Percentiles rank a stretch among this genome's conserved stretches.
Evolutionary conservation across 1,140 invertebrate genomes (phyloP).

Genomic region (Drosophila serrata): DNA sequence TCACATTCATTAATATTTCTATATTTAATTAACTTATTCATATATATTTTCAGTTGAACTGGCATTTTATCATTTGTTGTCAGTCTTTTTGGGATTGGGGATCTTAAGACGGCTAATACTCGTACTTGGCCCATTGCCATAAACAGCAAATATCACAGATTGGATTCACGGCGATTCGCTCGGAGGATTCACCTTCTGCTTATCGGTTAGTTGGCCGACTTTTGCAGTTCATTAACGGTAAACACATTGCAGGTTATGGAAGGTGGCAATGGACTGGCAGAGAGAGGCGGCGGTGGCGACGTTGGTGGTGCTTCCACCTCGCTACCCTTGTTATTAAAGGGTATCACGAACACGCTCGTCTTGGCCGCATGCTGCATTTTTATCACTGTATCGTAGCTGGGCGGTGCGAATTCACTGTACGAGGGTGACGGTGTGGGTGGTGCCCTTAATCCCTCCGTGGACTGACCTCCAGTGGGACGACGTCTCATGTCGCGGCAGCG

Average conservation of each 20-base stretch:
- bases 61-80: conserved; percentile 58
- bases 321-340: conserved; percentile 60
- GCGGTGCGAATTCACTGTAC: conserved; percentile 84
- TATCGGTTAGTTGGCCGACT: conserved; percentile 51
- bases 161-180: conserved; percentile 18
- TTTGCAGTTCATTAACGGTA: conserved; percentile 76
- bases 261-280: conserved; percentile 6
- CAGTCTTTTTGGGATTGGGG: conserved; percentile 55
- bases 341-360: conserved; percentile 79
- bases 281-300: conserved; percentile 2
- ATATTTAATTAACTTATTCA: conserved; percentile 43
- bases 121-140: conserved; percentile 54
- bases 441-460: conserved; percentile 51
- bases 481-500: conserved; percentile 63
- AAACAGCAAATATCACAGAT: conserved; percentile 76
- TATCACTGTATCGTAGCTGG: conserved; percentile 82
- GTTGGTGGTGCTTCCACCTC: conserved; percentile 16
- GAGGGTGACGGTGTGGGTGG: conserved; percentile 83
- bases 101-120: conserved; percentile 57
- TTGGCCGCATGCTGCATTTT: conserved; percentile 80
- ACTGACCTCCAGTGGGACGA: conserved; percentile 32
- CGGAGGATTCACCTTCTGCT: conserved; percentile 11
- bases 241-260: conserved; percentile 60
- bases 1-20: conserved; percentile 13
- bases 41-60: conserved; percentile 57